phyloP scores from a whole-genome alignment of 2,113 vertebrate genomes.

The Myotis brandtii region DNA sequence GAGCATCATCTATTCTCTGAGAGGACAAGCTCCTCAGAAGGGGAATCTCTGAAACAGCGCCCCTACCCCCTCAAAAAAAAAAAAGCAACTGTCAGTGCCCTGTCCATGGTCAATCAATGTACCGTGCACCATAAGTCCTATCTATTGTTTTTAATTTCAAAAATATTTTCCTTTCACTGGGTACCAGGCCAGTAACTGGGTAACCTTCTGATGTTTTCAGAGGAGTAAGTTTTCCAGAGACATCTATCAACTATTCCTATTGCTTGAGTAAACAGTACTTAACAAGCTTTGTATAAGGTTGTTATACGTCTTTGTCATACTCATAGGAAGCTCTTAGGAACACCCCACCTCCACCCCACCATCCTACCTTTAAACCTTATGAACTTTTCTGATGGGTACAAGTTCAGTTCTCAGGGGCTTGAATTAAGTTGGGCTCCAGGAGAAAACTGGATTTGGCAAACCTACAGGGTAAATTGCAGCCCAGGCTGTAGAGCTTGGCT shows the following conservation, averaged over 20 bases:
- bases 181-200: background rate
- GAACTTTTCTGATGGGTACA: background rate
- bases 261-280: background rate
- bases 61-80: no score
- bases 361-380: background rate
- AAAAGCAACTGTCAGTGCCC: background rate
- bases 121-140: background rate
- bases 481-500: background rate
- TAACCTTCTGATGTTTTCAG: background rate
- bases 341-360: no score
- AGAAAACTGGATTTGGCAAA: background rate
- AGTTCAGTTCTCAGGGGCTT: background rate
- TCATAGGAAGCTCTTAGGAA: background rate
- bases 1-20: background rate
- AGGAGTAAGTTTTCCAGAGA: background rate
- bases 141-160: slow-evolving; percentile 6
- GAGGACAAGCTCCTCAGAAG: background rate
- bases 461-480: fast-evolving
- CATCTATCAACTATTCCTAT: background rate
- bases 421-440: background rate
- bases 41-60: background rate
- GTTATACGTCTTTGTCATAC: background rate
- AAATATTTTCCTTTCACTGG: background rate
- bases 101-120: background rate
- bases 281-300: no score